Evolutionary conservation across 2,888 invertebrate genomes (phyloP).

Genomic region (Oeneis ivallda): DNA sequence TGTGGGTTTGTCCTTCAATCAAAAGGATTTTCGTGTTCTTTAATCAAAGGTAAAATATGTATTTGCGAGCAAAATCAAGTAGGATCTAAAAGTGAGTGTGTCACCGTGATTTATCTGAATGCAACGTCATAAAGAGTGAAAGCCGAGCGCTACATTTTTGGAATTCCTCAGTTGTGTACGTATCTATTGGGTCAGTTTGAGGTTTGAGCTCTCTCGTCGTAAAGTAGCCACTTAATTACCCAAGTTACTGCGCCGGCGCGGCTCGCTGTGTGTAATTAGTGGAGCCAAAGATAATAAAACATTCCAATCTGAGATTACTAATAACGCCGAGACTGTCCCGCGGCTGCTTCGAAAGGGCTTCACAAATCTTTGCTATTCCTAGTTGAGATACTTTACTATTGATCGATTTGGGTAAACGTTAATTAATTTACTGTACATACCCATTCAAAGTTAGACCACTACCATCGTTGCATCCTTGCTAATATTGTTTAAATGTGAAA

Average conservation of each 20-base stretch:
- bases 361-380: background rate
- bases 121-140: constrained; percentile 28
- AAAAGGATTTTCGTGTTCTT: too few species aligned
- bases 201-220: constrained; percentile 36
- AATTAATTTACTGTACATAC: too few species aligned
- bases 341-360: background rate
- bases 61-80: background rate
- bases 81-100: background rate
- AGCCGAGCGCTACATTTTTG: constrained; percentile 26
- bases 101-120: constrained; percentile 20
- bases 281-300: constrained; percentile 41
- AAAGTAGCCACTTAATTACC: constrained; percentile 35
- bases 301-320: constrained; percentile 36
- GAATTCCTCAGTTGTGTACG: constrained; percentile 27
- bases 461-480: too few species aligned
- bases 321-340: background rate
- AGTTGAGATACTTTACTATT: background rate
- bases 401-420: too few species aligned
- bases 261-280: constrained; percentile 39
- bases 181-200: constrained; percentile 32
- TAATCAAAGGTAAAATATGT: too few species aligned
- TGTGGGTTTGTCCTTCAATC: too few species aligned
- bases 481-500: too few species aligned
- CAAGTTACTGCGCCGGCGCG: constrained; percentile 22
- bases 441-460: too few species aligned